phyloP scores from a whole-genome alignment of 2,797 vertebrate genomes.

The Aeoliscus strigatus region DNA sequence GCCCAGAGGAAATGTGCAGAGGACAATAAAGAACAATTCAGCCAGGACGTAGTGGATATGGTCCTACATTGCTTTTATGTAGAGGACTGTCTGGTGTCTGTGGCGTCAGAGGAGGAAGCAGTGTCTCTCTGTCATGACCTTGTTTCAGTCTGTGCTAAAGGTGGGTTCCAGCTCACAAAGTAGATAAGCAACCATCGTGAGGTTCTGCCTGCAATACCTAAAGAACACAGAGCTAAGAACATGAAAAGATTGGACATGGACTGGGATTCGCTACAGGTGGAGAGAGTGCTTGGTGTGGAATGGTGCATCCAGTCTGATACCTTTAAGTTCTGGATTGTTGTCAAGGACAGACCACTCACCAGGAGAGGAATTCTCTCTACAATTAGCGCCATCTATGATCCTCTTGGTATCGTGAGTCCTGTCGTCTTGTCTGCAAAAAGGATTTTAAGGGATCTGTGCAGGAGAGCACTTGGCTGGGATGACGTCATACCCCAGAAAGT shows the following conservation, averaged over 20 bases:
- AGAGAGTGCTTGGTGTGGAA: slow-evolving; percentile 10
- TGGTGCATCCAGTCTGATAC: slow-evolving; percentile 5
- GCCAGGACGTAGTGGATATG: background rate
- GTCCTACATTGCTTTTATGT: slow-evolving; percentile 1
- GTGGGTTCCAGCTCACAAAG: slow-evolving; percentile 4
- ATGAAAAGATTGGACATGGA: background rate
- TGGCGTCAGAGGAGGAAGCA: background rate
- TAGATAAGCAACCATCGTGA: slow-evolving; percentile 1
- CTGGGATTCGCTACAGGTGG: background rate
- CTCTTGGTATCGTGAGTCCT: background rate
- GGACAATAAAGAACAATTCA: too few species aligned
- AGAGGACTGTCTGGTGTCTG: background rate
- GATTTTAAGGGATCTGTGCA: slow-evolving; percentile 8
- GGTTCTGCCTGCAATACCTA: background rate
- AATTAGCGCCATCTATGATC: background rate
- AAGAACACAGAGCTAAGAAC: background rate
- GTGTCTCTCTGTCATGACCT: background rate
- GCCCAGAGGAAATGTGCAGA: slow-evolving; percentile 9
- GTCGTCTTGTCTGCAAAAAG: background rate
- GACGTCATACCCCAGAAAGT: background rate
- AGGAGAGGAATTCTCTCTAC: slow-evolving; percentile 5
- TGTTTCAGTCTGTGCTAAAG: slow-evolving; percentile 2
- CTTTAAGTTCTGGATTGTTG: background rate
- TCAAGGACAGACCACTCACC: background rate
- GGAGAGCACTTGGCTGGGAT: background rate